Base-by-base conservation (phyloP, 2,888 invertebrate species). In the Lepidochitona cinerea region DNA sequence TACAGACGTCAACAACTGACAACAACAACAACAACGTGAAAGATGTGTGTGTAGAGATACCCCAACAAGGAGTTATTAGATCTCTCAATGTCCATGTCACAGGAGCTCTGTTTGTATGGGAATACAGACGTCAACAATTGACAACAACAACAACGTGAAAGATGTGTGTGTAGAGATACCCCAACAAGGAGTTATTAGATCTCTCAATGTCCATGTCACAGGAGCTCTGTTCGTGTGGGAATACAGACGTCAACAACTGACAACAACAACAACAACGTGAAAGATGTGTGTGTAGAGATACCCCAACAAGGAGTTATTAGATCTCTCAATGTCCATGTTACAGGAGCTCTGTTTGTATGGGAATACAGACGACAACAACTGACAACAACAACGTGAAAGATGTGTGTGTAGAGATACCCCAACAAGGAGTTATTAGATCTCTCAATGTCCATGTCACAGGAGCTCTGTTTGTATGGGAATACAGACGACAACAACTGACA, bases 121-220 rank as follows among this genome's bases (percentile, higher is more conserved):
- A 97, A 90, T 98, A 96, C 89, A 93, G 94, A 0, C 94, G 94
- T 79, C 96, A 97, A 89, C 94, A 88, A 68, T 81, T 87, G 14
- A 4, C 49, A 49, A 49, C n/a, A n/a, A n/a, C n/a, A n/a, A n/a
- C n/a, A n/a, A n/a, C n/a, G n/a, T n/a, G n/a, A n/a, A n/a, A n/a
- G n/a, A n/a, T n/a, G n/a, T n/a, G n/a, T 96, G 97, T 85, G 94
- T 98, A 1, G 97, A 98, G 92, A 96, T 98, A 84, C 97, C 97
- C 0, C 98, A 98, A 89, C 93, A 94, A 83, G 98, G 98, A 0
- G 92, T 95, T 71, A 94, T 96, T n/a, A 93, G 97, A 66, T 97
- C 97, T 0, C 91, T 93, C 53, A 93, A 98, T 91, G 98, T 98
- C 0, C 98, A 98, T 88, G 98, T 98, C 0, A 96, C 96, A 4